A percentile compares a stretch with the other conserved stretches of the same genome.
Conservation (phyloP, 2,888 invertebrate genomes). For the Lobophora halterata region DNA sequence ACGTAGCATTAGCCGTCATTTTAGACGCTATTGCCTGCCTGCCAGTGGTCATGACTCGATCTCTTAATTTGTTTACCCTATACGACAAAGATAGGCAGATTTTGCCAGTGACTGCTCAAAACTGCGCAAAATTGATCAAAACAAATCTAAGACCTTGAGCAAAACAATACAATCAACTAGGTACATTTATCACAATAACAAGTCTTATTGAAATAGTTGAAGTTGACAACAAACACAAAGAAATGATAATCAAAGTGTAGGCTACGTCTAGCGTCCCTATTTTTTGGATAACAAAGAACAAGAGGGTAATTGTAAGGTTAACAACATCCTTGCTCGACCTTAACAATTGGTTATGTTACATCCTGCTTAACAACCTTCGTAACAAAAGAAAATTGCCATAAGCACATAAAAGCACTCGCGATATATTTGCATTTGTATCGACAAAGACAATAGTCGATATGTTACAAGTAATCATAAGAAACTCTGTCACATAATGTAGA, state of each 20-base stretch:
- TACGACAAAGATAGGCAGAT: constrained; percentile 41
- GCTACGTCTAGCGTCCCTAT: constrained; percentile 27
- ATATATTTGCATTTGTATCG: too few relatives aligned
- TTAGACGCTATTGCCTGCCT: constrained; percentile 59
- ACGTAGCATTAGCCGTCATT: constrained; percentile 72
- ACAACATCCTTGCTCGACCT: constrained; percentile 44
- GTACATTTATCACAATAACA: constrained; percentile 4
- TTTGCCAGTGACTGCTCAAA: constrained; percentile 10
- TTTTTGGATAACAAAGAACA: constrained; percentile 42
- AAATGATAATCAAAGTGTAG: constrained; percentile 9
- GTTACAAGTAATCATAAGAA: too few relatives aligned
- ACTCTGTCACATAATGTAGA: constrained; percentile 5
- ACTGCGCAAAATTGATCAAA: constrained; percentile 23
- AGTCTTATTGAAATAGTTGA: constrained; percentile 8
- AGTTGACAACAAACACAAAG: constrained; percentile 12
- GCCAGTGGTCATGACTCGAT: constrained; percentile 55
- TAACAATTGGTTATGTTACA: constrained; percentile 39
- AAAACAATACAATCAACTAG: constrained; percentile 10
- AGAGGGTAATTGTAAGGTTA: constrained; percentile 44
- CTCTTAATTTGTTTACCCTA: constrained; percentile 50
- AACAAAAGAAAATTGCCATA: constrained; percentile 18
- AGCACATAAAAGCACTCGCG: too few relatives aligned
- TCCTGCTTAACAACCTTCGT: constrained; percentile 24
- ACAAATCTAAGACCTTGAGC: constrained; percentile 17
- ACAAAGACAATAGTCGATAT: too few relatives aligned